phyloP scores from a whole-genome alignment of 1,140 invertebrate genomes.

The Paracyclopina nana region DNA sequence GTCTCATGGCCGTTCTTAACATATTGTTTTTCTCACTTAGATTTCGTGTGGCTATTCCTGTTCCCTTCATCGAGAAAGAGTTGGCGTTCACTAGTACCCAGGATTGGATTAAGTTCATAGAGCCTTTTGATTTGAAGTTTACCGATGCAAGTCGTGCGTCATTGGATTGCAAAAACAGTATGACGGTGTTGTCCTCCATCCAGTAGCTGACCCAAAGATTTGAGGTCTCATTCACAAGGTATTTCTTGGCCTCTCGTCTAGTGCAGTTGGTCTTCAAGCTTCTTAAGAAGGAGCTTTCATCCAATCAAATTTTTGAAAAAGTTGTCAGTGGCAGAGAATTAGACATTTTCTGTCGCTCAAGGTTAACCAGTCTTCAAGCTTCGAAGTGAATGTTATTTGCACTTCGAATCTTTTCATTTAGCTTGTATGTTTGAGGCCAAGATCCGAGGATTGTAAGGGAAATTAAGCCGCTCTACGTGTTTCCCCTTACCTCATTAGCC shows the following conservation, averaged over 20 bases:
- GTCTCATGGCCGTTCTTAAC: constrained; percentile 27
- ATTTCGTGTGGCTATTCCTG: constrained; percentile 70
- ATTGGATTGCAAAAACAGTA: constrained; percentile 67
- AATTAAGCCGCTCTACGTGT: too few species aligned
- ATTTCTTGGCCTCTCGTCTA: background rate
- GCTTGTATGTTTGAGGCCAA: too few species aligned
- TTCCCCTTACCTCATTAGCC: background rate
- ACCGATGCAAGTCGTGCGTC: constrained; percentile 42
- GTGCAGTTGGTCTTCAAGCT: background rate
- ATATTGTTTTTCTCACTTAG: constrained; percentile 45
- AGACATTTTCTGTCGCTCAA: too few species aligned
- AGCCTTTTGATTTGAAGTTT: constrained; percentile 53
- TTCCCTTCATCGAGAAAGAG: constrained; percentile 59
- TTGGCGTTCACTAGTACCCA: constrained; percentile 61
- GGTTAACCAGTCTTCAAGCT: too few species aligned
- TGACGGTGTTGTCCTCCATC: constrained; percentile 30
- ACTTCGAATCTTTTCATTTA: too few species aligned
- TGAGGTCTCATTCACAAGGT: background rate
- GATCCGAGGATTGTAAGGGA: too few species aligned
- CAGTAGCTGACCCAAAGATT: background rate
- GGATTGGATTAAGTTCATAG: constrained; percentile 67
- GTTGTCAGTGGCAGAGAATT: too few species aligned
- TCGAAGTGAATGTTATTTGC: too few species aligned
- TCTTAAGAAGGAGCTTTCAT: background rate
- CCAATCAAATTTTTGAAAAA: background rate